Evolutionary conservation across 2,888 invertebrate genomes (phyloP).

Genomic region (Blastobasis adustella): DNA sequence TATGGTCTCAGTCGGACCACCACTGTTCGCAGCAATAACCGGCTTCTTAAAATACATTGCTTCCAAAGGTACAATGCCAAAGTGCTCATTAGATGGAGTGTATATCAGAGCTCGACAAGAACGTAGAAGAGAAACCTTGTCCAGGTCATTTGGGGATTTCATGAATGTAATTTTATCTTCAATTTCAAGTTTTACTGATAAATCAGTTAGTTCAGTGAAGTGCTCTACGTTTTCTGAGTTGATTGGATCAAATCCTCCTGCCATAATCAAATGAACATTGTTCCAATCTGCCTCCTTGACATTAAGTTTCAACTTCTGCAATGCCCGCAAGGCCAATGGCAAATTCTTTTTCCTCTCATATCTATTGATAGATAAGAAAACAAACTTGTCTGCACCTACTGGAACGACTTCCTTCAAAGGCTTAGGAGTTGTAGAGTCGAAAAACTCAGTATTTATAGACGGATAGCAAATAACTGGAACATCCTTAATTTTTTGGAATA

Average conservation of each 20-base stretch:
- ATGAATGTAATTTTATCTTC: conserved; percentile 86
- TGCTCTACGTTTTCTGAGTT: conserved; percentile 92
- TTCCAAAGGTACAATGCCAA: conserved; percentile 99
- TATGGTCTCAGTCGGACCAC: conserved; percentile 96
- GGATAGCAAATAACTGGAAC: conserved; percentile 93
- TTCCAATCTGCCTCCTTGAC: conserved; percentile 75
- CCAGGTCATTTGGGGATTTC: conserved; percentile 89
- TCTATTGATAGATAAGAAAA: conserved; percentile 96
- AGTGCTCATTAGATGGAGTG: conserved; percentile 98
- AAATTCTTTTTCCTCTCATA: conserved; percentile 98
- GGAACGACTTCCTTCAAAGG: conserved; percentile 67
- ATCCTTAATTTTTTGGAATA: conserved; percentile 84
- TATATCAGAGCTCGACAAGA: conserved; percentile 89
- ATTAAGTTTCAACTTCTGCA: conserved; percentile 78
- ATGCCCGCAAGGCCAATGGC: conserved; percentile 86
- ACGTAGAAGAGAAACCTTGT: conserved; percentile 88
- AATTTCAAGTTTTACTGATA: conserved; percentile 79
- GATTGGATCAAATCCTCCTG: conserved; percentile 96
- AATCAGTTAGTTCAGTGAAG: conserved; percentile 81
- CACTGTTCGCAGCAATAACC: conserved; percentile 95
- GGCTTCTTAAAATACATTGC: conserved; percentile 96
- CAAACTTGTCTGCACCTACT: conserved; percentile 72
- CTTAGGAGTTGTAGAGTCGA: conserved; percentile 71
- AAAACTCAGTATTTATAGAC: conserved; percentile 88
- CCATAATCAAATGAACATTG: conserved; percentile 88